Percentiles rank a stretch among this genome's conserved stretches.
Conservation (phyloP, 1,140 invertebrate genomes). For the Agrypnia vestita region DNA sequence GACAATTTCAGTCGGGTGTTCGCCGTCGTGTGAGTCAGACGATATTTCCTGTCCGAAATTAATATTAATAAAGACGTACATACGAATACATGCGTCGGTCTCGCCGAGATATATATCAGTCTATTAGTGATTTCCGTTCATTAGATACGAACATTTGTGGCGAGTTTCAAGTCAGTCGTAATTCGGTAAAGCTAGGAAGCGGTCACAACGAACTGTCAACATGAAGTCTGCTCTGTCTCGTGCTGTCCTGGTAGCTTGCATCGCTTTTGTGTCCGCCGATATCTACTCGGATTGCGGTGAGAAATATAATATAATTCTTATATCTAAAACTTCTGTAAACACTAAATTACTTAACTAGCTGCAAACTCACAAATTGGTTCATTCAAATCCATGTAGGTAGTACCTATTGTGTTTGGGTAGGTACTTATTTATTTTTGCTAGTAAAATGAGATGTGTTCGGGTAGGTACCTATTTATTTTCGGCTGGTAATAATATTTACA, state of each 20-base stretch:
- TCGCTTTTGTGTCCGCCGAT: neutral
- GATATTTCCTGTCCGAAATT: slow-evolving; percentile 35
- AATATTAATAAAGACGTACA: slow-evolving; percentile 40
- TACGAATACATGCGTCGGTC: slow-evolving; percentile 28
- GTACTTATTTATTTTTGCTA: too few relatives aligned
- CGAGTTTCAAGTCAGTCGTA: slow-evolving; percentile 27
- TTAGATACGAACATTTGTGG: slow-evolving; percentile 29
- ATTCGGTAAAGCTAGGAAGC: neutral
- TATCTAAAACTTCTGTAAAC: too few relatives aligned
- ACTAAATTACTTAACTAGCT: too few relatives aligned
- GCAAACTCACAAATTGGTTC: too few relatives aligned
- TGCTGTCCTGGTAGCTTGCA: slow-evolving; percentile 9
- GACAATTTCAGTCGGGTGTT: slow-evolving; percentile 18
- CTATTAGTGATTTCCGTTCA: slow-evolving; percentile 47
- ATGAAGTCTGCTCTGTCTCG: slow-evolving; percentile 12
- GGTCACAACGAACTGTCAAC: neutral
- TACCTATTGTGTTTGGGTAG: too few relatives aligned
- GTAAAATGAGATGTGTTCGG: too few relatives aligned
- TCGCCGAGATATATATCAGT: slow-evolving; percentile 43
- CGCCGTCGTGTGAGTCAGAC: slow-evolving; percentile 28
- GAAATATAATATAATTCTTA: neutral
- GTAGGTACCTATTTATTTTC: too few relatives aligned
- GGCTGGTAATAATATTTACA: too few relatives aligned
- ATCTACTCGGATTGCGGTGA: slow-evolving; percentile 35
- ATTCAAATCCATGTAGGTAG: too few relatives aligned